Evolutionary conservation across 2,113 vertebrate species (phyloP).

Genomic region (Phycodurus eques): DNA sequence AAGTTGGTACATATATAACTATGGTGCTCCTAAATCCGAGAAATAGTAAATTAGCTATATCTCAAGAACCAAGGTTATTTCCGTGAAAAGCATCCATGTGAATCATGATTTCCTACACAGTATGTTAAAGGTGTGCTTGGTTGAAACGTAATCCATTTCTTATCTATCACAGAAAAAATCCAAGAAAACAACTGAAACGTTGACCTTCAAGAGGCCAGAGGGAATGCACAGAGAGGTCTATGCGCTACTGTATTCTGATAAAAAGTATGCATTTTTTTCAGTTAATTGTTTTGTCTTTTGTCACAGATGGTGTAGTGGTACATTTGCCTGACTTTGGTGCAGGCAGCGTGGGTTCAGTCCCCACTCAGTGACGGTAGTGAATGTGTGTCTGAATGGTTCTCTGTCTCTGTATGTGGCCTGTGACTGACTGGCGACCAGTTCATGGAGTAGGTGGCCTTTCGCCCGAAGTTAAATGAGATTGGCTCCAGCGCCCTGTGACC

Average conservation of each 20-base stretch:
- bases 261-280: conserved; percentile 81
- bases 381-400: no score
- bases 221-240: conserved; percentile 99
- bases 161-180: conserved; percentile 85
- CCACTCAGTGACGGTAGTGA: no score
- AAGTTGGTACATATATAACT: neutral
- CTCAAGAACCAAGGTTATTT: neutral
- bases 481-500: no score
- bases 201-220: conserved; percentile 96
- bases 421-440: no score
- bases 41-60: neutral
- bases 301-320: neutral
- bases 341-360: no score
- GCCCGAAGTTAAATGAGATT: no score
- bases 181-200: conserved; percentile 90
- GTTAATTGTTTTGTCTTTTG: neutral
- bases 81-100: neutral
- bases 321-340: no score
- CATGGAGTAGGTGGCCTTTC: no score
- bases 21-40: neutral
- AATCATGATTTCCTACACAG: neutral
- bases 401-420: no score
- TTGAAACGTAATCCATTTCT: neutral
- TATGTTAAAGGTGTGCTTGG: neutral
- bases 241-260: conserved; percentile 96